Evolutionary conservation across 2,113 vertebrate genomes (phyloP).

Genomic region (Cyprinodon variegatus): DNA sequence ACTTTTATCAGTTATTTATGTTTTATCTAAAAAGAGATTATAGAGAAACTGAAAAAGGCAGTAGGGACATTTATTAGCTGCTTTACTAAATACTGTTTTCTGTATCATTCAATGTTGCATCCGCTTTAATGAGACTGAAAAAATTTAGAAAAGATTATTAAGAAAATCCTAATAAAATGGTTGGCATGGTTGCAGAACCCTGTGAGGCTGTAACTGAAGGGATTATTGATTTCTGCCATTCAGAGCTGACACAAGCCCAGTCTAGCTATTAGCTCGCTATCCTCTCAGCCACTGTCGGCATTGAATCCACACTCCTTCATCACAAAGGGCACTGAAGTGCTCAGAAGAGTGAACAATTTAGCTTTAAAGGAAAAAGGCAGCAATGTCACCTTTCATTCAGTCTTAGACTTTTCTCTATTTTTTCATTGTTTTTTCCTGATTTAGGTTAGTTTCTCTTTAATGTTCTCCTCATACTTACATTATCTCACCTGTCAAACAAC

Average conservation of each 20-base stretch:
- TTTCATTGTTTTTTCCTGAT: background rate
- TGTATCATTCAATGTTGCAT: too few relatives aligned
- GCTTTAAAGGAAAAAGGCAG: background rate
- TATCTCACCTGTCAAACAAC: constrained; percentile 17
- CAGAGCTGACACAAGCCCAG: constrained; percentile 32
- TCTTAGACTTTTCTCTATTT: background rate
- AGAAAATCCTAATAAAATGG: constrained; percentile 1
- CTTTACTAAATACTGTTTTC: too few relatives aligned
- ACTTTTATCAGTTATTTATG: too few relatives aligned
- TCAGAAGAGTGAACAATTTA: constrained; percentile 19
- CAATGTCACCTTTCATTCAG: constrained; percentile 24
- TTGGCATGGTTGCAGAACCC: constrained; percentile 5
- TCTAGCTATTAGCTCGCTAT: constrained; percentile 43
- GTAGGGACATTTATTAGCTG: too few relatives aligned
- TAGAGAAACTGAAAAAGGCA: too few relatives aligned
- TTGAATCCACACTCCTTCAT: constrained; percentile 45
- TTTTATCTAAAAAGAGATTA: too few relatives aligned
- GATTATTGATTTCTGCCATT: constrained; percentile 61
- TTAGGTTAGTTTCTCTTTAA: constrained; percentile 4
- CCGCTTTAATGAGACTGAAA: too few relatives aligned
- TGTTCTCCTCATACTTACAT: background rate
- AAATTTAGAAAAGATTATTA: constrained; percentile 1
- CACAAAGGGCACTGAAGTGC: constrained; percentile 42
- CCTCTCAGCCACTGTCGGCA: constrained; percentile 37
- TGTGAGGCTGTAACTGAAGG: constrained; percentile 31